Conservation (phyloP, 2,888 invertebrate genomes). For the Sturmia bella region DNA sequence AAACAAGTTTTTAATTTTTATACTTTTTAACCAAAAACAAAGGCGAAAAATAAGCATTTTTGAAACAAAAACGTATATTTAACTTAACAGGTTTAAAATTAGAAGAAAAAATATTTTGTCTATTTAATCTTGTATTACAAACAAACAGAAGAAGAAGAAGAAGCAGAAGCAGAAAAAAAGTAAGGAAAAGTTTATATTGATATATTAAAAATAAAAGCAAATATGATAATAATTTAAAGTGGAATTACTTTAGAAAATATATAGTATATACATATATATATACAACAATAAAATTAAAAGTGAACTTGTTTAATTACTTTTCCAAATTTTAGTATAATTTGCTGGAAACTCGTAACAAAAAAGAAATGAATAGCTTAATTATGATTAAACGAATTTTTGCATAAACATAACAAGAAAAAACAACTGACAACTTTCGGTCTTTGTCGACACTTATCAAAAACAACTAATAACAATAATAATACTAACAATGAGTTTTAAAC, state of each 20-base stretch:
- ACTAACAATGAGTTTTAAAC: conserved; percentile 21
- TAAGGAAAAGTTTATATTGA: conserved; percentile 48
- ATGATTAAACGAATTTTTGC: conserved; percentile 39
- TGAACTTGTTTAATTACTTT: conserved; percentile 36
- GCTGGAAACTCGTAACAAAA: conserved; percentile 30
- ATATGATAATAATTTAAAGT: conserved; percentile 64
- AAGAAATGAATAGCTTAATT: conserved; percentile 60
- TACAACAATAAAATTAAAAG: conserved; percentile 7
- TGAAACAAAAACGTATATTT: conserved; percentile 14
- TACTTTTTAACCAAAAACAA: conserved; percentile 50
- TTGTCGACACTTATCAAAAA: conserved; percentile 15
- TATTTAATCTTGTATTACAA: conserved; percentile 64
- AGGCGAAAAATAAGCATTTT: conserved; percentile 40
- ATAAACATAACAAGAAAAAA: conserved; percentile 8
- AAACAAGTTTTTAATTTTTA: conserved; percentile 53
- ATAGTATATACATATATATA: conserved; percentile 1
- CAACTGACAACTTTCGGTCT: conserved; percentile 24
- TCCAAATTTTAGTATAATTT: conserved; percentile 59
- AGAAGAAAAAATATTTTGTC: conserved; percentile 62
- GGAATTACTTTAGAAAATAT: conserved; percentile 57
- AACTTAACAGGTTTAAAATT: conserved; percentile 12
- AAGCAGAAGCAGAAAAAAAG: conserved; percentile 21
- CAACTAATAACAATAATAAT: conserved; percentile 3
- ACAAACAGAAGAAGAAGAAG: conserved; percentile 24
- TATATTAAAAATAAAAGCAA: conserved; percentile 58